phyloP scores from a whole-genome alignment of 2,888 invertebrate genomes.

The Athrips mouffetella region DNA sequence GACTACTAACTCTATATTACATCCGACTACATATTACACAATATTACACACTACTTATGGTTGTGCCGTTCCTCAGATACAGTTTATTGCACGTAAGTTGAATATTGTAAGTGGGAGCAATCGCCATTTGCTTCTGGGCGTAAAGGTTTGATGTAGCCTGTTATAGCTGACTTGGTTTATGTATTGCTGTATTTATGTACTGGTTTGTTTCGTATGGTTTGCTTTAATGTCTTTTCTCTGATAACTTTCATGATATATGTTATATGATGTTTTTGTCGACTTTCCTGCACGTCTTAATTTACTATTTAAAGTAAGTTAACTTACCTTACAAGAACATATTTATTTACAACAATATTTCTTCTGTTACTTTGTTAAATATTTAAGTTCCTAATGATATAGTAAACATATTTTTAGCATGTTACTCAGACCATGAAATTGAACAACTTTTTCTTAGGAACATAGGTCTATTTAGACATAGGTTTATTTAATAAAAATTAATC shows the following conservation, averaged over 20 bases:
- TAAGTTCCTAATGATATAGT: too few relatives aligned
- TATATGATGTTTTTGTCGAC: too few relatives aligned
- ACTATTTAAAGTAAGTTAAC: too few relatives aligned
- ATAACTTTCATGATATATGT: background rate
- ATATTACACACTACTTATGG: constrained; percentile 43
- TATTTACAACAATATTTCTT: too few relatives aligned
- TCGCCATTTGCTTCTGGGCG: constrained; percentile 27
- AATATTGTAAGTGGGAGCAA: constrained; percentile 46
- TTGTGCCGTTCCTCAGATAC: constrained; percentile 61
- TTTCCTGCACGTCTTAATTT: too few relatives aligned
- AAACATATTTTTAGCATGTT: too few relatives aligned
- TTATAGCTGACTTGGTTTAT: constrained; percentile 24
- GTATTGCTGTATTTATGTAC: constrained; percentile 4
- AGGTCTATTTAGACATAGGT: too few relatives aligned
- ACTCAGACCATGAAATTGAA: too few relatives aligned
- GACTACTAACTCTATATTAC: constrained; percentile 64
- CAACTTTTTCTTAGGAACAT: too few relatives aligned
- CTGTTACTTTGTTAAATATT: too few relatives aligned
- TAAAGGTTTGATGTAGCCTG: constrained; percentile 27
- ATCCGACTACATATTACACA: constrained; percentile 33
- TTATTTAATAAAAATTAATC: too few relatives aligned
- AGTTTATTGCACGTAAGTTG: constrained; percentile 57
- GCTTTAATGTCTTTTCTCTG: background rate
- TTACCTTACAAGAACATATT: too few relatives aligned
- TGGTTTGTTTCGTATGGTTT: background rate